A percentile compares a stretch with the other conserved stretches of the same genome.
Conservation (phyloP, 2,797 vertebrate species). For the Thamnophis elegans region DNA sequence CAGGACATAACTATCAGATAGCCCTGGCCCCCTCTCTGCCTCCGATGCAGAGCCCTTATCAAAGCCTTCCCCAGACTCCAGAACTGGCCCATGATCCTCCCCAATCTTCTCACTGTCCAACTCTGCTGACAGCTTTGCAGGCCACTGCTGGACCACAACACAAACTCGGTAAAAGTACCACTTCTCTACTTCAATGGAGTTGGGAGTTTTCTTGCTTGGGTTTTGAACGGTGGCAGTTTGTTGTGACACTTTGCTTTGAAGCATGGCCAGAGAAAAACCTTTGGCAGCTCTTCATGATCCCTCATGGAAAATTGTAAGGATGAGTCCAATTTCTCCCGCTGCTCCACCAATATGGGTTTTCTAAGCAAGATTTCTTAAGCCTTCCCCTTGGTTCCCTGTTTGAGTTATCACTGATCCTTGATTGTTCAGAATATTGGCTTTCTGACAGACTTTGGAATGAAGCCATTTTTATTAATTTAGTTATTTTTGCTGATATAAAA, state of each 20-base stretch:
- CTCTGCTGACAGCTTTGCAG: no score
- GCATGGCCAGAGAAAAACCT: neutral
- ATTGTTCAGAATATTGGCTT: conserved; percentile 80
- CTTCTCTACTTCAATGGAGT: no score
- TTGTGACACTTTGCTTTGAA: neutral
- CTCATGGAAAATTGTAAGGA: conserved; percentile 46
- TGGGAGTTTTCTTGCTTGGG: no score
- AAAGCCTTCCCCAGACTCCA: no score
- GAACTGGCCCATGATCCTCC: no score
- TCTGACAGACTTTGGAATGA: conserved; percentile 82
- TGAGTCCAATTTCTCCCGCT: neutral
- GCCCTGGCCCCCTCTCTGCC: no score
- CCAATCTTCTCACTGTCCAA: no score
- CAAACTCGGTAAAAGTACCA: no score
- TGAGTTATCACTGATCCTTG: conserved; percentile 74
- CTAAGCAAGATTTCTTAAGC: conserved; percentile 68
- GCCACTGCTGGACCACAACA: no score
- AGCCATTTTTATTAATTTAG: conserved; percentile 88
- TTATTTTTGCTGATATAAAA: conserved; percentile 87
- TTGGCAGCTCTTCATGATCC: neutral
- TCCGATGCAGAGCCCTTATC: no score
- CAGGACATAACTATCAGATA: no score
- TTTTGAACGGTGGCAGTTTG: no score
- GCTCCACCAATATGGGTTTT: conserved; percentile 47
- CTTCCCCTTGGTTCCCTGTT: conserved; percentile 62